Base-by-base conservation (phyloP, 2,113 vertebrate species). In the Chaetura pelagica region DNA sequence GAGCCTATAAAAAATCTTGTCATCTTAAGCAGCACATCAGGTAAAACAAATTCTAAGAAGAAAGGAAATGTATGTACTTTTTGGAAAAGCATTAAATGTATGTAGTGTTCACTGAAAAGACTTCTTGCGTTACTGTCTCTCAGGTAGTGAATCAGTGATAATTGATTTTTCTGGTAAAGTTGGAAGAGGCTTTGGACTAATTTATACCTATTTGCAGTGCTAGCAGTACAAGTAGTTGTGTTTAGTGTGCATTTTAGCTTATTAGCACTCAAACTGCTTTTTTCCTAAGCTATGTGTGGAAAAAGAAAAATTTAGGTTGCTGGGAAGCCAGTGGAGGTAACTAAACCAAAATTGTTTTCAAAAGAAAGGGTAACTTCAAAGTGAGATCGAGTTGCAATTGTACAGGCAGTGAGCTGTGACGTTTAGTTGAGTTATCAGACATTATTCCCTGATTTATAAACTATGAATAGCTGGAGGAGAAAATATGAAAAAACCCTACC, bases 1-100 rank as follows among this genome's bases (percentile, higher is more conserved):
- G 99, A 90, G 99, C 99, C 19, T 99, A 99, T 97, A 99, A 99
- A 97, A 99, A 99, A 71, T 99, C 99, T 42, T 99, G 99, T 95
- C 99, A 99, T 96, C 98, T 99, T 71, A 99, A 99, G 87, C 99
- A 99, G 57, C 99, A 99, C 74, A 98, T 99, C 98, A 99, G 99
- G 99, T 99, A 97, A 98, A 89, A 80, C 35, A 58, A 84, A 51
- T 13, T 40, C 20, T 49, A 67, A 51, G 32, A 64, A 40, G 20
- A 73, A 74, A 75, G 20, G 26, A 88, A 82, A 51, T 59, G 11
- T 63, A 8, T 84, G 10, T n/a, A 49, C 51, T 75, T 42, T 42
- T 15, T 63, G 40, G 46, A 73, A 78, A 69, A 42, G 9, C 16
- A 19, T 73, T 8, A 27, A 10, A 59, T 78, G 34, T 27, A 11